Evolutionary conservation across 2,888 invertebrate species (phyloP), one percentile per base, ranked within the genome.

Genomic region (Tenthredo mesomela): DNA sequence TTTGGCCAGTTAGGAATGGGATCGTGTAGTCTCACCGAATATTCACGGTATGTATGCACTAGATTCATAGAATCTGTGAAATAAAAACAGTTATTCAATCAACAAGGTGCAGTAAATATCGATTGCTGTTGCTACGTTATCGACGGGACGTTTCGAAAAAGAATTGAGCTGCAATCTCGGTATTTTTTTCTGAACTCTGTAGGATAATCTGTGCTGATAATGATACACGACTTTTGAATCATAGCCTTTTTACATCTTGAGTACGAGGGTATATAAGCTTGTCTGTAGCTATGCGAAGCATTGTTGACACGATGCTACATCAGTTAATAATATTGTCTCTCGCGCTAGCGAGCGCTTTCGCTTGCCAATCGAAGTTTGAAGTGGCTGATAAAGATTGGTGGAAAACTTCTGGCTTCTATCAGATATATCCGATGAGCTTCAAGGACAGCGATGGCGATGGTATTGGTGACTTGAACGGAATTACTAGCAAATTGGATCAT

Each of bases 351-450:
- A 65, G 47, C 40, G 15, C n/a, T 4, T 6, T 21, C 10, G 80
- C 10, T 37, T 82, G 82, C 29, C 40, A 18, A 7, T 33, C 82
- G 65, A 67, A 15, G 10, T 67, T 50, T 21, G 84, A 70, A 61
- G 80, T 40, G n/a, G 40, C 61, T 0, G 84, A 93, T 83, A 91
- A 94, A 1, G 96, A 97, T 88, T 99, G 98, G 98, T 98, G 97
- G 96, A 95, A 97, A 91, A 96, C 95, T 73, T 95, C 96, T 3
- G 94, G 96, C 15, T 95, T 98, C 84, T 99, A 99, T 93, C 97
- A 98, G 93, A 96, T 98, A 82, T 97, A 97, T 91, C 97, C 98
- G 0, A 94, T 97, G 70, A 97, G 98, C 0, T 98, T 98, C 93
- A 96, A 96, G 92, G 98, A 99, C 92, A 96, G 96, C 18, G 94